phyloP scores from a whole-genome alignment of 1,140 invertebrate genomes.

The Batillaria attramentaria region DNA sequence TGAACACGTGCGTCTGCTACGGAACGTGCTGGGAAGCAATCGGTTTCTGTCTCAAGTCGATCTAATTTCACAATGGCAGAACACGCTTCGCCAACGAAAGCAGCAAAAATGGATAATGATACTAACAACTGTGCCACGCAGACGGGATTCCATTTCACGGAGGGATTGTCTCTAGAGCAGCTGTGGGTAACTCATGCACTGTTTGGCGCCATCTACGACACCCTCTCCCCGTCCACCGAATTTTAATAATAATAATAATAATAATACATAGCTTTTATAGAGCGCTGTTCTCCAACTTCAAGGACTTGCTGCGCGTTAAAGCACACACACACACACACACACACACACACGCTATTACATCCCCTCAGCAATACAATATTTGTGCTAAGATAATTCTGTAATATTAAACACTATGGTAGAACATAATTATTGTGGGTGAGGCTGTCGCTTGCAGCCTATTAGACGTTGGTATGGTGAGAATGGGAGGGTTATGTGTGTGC shows the following conservation, averaged over 20 bases:
- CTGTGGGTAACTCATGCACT: no score
- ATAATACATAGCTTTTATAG: not conserved
- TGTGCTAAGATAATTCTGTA: not conserved
- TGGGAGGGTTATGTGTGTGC: not conserved
- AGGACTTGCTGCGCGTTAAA: not conserved
- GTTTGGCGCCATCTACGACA: not conserved
- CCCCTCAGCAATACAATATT: not conserved
- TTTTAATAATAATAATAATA: not conserved
- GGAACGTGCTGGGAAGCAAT: not conserved
- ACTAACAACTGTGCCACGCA: not conserved
- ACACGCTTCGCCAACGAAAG: not conserved
- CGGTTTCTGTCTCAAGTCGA: not conserved
- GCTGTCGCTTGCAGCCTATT: no score
- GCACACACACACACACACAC: not conserved
- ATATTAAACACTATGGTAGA: not conserved
- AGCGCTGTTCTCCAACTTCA: not conserved
- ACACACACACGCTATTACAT: not conserved
- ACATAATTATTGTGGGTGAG: not conserved
- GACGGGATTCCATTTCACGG: constrained; percentile 24
- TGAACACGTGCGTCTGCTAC: not conserved
- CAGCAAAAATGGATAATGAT: not conserved
- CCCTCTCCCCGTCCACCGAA: not conserved
- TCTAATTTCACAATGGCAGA: constrained; percentile 3
- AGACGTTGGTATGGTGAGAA: no score
- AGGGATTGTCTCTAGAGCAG: constrained; percentile 23